These are phyloP conservation scores for Lepidothrix coronata DNA, from an alignment of 2,113 vertebrate genomes.

Conservation along the genomic window DNA sequence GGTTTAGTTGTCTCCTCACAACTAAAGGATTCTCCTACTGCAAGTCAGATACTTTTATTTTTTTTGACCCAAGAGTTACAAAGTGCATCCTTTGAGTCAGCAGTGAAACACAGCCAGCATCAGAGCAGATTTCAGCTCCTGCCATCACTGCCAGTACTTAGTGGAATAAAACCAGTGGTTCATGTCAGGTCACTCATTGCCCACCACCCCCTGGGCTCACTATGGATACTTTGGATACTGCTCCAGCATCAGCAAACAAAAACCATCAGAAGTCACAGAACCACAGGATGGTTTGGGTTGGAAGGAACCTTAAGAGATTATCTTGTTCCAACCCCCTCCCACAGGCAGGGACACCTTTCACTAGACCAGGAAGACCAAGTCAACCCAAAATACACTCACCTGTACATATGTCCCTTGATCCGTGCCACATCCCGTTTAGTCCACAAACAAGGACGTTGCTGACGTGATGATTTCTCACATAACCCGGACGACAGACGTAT, in stretches of 20 bases:
- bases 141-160: neutral
- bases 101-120: neutral
- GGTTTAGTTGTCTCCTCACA: neutral
- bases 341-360: neutral
- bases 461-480: rapidly evolving
- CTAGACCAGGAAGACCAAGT: neutral
- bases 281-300: neutral
- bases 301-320: neutral
- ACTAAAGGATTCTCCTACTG: neutral
- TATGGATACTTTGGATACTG: rapidly evolving
- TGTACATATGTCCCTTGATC: rapidly evolving
- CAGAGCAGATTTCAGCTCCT: neutral
- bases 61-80: neutral
- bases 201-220: neutral
- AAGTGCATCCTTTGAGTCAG: neutral
- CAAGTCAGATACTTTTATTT: neutral
- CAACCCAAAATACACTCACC: neutral
- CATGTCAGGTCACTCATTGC: rapidly evolving
- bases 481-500: neutral
- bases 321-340: neutral
- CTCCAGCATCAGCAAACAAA: neutral
- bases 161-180: rapidly evolving
- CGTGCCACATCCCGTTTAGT: rapidly evolving
- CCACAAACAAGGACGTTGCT: rapidly evolving
- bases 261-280: neutral